phyloP scores from a whole-genome alignment of 2,888 invertebrate genomes.

The Priocnemis perturbator region DNA sequence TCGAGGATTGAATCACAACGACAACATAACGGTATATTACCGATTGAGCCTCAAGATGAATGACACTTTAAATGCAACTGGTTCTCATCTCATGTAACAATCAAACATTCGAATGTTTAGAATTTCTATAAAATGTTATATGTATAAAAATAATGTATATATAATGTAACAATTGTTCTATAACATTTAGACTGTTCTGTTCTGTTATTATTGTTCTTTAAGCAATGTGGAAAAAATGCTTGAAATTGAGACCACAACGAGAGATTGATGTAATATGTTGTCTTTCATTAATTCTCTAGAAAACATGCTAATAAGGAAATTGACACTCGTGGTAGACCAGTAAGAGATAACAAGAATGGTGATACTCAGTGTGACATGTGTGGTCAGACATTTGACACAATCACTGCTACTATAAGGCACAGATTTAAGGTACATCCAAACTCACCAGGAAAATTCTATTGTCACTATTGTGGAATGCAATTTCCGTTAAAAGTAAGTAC shows the following conservation, averaged over 20 bases:
- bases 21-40: neutral
- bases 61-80: too few relatives aligned
- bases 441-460: constrained; percentile 81
- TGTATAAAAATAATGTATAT: neutral
- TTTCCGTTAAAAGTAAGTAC: constrained; percentile 80
- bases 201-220: too few relatives aligned
- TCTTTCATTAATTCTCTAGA: constrained; percentile 67
- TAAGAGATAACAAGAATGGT: constrained; percentile 62
- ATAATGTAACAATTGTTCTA: too few relatives aligned
- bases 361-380: constrained; percentile 80
- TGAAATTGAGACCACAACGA: too few relatives aligned
- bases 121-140: neutral
- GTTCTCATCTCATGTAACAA: too few relatives aligned
- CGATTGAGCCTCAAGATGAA: constrained; percentile 7
- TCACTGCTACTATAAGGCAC: constrained; percentile 82
- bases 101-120: neutral
- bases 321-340: constrained; percentile 73
- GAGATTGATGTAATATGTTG: neutral
- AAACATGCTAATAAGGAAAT: constrained; percentile 81
- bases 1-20: neutral
- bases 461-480: constrained; percentile 82
- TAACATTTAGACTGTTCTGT: too few relatives aligned
- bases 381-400: constrained; percentile 77
- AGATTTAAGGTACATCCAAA: constrained; percentile 82
- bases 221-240: too few relatives aligned